These are phyloP conservation scores for Serinus canaria DNA, from an alignment of 2,113 vertebrate species.

Conservation along the genomic window DNA sequence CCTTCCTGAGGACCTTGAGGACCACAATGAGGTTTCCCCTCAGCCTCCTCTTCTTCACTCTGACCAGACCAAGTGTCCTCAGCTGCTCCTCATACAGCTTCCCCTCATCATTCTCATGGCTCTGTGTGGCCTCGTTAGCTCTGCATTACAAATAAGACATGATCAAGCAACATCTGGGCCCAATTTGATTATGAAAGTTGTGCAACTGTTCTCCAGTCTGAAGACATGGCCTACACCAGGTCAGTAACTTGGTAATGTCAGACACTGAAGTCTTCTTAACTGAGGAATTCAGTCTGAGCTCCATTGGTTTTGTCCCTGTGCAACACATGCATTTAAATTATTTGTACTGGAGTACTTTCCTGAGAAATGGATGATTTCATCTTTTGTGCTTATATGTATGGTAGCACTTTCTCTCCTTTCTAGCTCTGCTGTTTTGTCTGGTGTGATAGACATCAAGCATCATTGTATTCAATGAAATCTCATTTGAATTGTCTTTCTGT, in stretches of 20 bases:
- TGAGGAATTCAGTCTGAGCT: not conserved
- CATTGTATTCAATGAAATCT: not conserved
- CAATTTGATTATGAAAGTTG: not conserved
- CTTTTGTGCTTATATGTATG: not conserved
- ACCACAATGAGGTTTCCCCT: not conserved
- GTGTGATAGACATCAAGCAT: not conserved
- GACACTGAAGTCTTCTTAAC: not conserved
- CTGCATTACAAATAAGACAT: not conserved
- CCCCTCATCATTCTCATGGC: not conserved
- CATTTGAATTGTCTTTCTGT: not conserved
- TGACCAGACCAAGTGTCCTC: not conserved
- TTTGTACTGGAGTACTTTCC: not conserved
- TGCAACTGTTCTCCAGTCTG: not conserved
- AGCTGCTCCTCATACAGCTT: not conserved
- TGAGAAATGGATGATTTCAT: not conserved
- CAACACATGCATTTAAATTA: not conserved
- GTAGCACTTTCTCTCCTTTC: not conserved
- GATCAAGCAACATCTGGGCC: not conserved
- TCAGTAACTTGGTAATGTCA: not conserved
- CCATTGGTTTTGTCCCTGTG: accelerated
- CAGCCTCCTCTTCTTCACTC: not conserved
- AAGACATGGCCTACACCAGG: accelerated
- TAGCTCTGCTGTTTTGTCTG: not conserved
- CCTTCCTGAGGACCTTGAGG: accelerated
- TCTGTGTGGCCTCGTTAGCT: not conserved